These are phyloP conservation scores for Lithophane socia DNA, from an alignment of 2,888 invertebrate species.

Conservation along the genomic window DNA sequence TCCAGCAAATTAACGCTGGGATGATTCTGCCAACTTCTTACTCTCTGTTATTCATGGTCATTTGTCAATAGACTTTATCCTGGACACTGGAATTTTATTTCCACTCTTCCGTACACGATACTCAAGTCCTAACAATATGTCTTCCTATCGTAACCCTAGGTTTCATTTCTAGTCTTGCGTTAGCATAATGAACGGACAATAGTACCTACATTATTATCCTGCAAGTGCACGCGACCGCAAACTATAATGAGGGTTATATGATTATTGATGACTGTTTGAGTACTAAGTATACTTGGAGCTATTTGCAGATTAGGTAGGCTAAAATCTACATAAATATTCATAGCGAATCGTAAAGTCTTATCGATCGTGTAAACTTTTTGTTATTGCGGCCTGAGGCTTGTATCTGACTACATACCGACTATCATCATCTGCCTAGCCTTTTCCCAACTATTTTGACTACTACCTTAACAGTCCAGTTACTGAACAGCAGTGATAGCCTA, in stretches of 20 bases:
- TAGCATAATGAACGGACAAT: slow-evolving; percentile 3
- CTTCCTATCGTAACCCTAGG: background rate
- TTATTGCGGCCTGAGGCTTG: background rate
- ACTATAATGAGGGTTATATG: slow-evolving; percentile 33
- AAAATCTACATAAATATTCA: background rate
- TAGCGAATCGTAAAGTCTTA: background rate
- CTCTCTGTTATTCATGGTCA: no score
- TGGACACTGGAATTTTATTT: no score
- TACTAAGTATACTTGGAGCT: background rate
- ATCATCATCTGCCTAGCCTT: no score
- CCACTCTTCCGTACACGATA: no score
- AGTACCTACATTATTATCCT: slow-evolving; percentile 39
- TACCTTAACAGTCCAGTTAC: no score
- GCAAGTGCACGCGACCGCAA: slow-evolving; percentile 32
- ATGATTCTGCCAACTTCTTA: no score
- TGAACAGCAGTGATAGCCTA: no score
- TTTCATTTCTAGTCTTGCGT: background rate
- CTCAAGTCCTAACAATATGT: no score
- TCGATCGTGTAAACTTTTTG: background rate
- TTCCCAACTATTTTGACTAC: no score
- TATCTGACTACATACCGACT: no score
- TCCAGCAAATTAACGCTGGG: no score
- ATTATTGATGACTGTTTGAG: slow-evolving; percentile 41
- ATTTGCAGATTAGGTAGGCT: background rate
- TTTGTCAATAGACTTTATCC: no score